A percentile compares a stretch with the other conserved stretches of the same genome.
These are phyloP conservation scores for Gnathonemus longibarbis DNA, from an alignment of 2,113 vertebrate species.

Conservation along the genomic window DNA sequence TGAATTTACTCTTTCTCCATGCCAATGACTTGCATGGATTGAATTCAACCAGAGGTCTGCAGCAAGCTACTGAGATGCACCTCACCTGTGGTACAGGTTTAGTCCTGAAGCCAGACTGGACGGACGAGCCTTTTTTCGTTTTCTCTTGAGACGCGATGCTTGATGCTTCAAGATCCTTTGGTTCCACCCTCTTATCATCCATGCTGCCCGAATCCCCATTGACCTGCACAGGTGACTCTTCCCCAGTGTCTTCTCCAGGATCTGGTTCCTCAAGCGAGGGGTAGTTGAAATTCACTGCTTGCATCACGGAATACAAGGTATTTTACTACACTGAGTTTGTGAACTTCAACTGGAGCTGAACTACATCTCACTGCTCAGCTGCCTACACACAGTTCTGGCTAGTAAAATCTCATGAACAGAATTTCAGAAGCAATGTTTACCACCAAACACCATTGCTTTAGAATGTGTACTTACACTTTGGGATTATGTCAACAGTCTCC, in stretches of 20 bases:
- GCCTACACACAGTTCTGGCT: not conserved
- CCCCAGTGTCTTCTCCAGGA: constrained; percentile 35
- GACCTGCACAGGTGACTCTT: constrained; percentile 46
- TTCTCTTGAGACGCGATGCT: constrained; percentile 32
- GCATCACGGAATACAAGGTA: constrained; percentile 22
- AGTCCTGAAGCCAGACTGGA: constrained; percentile 49
- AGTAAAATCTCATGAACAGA: not conserved
- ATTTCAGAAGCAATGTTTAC: not conserved
- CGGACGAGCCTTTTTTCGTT: constrained; percentile 33
- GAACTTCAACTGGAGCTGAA: not conserved
- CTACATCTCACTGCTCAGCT: not conserved
- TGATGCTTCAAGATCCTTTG: constrained; percentile 43
- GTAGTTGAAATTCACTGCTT: constrained; percentile 89
- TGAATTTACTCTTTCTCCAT: not conserved
- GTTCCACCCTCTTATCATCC: constrained; percentile 26
- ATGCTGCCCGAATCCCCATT: constrained; percentile 43
- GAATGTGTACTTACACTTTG: constrained; percentile 73
- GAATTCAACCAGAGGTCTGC: not conserved
- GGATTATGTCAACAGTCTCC: constrained; percentile 58
- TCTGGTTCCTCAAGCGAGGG: constrained; percentile 82
- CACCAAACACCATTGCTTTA: not conserved
- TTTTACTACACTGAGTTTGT: not conserved
- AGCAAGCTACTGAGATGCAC: not conserved
- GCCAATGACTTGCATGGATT: not conserved
- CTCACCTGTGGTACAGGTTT: constrained; percentile 78